Evolutionary conservation across 2,888 invertebrate species (phyloP).

Genomic region (Drosophila siamana): DNA sequence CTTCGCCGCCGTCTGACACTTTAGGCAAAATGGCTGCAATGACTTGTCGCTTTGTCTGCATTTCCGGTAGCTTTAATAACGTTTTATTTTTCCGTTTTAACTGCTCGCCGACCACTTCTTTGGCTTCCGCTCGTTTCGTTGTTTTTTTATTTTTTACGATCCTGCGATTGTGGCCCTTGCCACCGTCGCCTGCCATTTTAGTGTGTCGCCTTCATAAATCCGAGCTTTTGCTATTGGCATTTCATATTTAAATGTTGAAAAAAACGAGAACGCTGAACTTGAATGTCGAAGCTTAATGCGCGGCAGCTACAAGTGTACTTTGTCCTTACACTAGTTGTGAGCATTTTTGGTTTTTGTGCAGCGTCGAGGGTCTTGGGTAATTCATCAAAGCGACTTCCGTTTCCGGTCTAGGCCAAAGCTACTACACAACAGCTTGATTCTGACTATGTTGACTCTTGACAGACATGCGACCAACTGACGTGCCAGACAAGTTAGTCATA

Average conservation of each 20-base stretch:
- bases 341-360: background rate
- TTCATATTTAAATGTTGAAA: conserved; percentile 21
- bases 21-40: conserved; percentile 68
- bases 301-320: conserved; percentile 1
- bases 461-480: conserved; percentile 64
- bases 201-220: conserved; percentile 30
- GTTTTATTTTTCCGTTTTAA: conserved; percentile 55
- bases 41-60: conserved; percentile 78
- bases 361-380: conserved; percentile 40
- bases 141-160: conserved; percentile 24
- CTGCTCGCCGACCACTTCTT: background rate
- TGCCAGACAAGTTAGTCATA: conserved; percentile 61
- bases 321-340: background rate
- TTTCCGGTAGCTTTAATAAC: conserved; percentile 76
- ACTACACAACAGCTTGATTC: conserved; percentile 62
- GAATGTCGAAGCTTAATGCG: conserved; percentile 15
- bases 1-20: conserved; percentile 57
- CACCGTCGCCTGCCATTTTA: conserved; percentile 13
- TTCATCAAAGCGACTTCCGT: conserved; percentile 76
- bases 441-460: conserved; percentile 49
- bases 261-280: conserved; percentile 35
- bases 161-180: background rate
- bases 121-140: background rate
- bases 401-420: conserved; percentile 64
- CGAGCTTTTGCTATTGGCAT: conserved; percentile 12